Evolutionary conservation across 2,113 vertebrate genomes (phyloP).

Genomic region (Trochalopteron elliotii): DNA sequence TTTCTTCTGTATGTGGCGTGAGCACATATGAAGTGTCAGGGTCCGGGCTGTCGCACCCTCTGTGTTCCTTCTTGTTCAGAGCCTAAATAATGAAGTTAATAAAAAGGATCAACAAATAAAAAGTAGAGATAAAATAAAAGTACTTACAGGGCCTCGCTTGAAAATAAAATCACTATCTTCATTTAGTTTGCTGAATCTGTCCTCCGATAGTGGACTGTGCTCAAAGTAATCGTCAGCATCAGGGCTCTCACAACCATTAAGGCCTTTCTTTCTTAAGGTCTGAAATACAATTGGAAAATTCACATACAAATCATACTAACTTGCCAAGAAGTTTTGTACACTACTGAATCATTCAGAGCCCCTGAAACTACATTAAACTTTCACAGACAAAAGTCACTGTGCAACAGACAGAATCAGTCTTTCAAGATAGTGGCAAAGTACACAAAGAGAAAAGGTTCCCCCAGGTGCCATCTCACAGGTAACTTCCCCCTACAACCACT

Average conservation of each 20-base stretch:
- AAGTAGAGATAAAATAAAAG: slow-evolving; percentile 86
- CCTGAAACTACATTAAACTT: slow-evolving; percentile 53
- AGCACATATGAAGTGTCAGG: slow-evolving; percentile 99
- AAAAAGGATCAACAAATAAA: slow-evolving; percentile 98
- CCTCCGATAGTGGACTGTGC: slow-evolving; percentile 98
- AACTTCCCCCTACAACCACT: neutral
- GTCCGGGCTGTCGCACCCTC: slow-evolving; percentile 99
- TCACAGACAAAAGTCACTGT: slow-evolving; percentile 40
- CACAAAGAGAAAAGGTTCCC: slow-evolving; percentile 1
- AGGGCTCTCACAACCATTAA: slow-evolving; percentile 99
- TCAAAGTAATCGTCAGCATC: slow-evolving; percentile 99
- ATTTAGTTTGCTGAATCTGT: slow-evolving; percentile 99
- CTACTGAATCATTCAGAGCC: slow-evolving; percentile 70
- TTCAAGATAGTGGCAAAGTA: neutral
- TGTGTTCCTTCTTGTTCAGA: slow-evolving; percentile 99
- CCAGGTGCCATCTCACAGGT: neutral
- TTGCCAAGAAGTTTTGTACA: slow-evolving; percentile 65
- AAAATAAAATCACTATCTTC: slow-evolving; percentile 99
- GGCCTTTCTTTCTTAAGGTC: slow-evolving; percentile 99
- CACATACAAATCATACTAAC: slow-evolving; percentile 85
- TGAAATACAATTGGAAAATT: slow-evolving; percentile 99
- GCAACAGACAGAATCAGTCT: slow-evolving; percentile 21
- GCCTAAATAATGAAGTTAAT: slow-evolving; percentile 99
- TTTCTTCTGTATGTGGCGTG: slow-evolving; percentile 99
- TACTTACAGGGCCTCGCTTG: slow-evolving; percentile 99